A percentile compares a stretch with the other conserved stretches of the same genome.
phyloP scores from a whole-genome alignment of 2,797 vertebrate species.

The Melanotaenia trifasciata region DNA sequence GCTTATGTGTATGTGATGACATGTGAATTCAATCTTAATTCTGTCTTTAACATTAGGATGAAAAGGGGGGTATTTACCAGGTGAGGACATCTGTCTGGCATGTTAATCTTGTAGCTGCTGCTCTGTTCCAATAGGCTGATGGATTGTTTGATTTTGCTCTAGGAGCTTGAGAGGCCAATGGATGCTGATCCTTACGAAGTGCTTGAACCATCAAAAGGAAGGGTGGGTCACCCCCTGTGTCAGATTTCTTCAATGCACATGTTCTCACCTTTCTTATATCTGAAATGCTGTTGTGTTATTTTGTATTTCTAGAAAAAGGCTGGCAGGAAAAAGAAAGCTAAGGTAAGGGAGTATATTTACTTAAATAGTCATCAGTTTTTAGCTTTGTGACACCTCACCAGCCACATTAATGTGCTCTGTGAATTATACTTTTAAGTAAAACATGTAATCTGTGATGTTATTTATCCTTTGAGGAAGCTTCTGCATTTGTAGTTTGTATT shows the following conservation, averaged over 20 bases:
- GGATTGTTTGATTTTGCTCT: neutral
- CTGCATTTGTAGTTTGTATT: neutral
- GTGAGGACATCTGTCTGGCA: slow-evolving; percentile 24
- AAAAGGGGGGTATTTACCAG: slow-evolving; percentile 41
- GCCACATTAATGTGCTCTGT: too few relatives aligned
- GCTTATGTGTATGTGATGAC: neutral
- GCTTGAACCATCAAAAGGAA: slow-evolving; percentile 42
- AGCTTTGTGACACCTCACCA: too few relatives aligned
- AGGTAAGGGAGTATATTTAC: slow-evolving; percentile 46
- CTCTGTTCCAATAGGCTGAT: neutral
- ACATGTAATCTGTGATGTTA: too few relatives aligned
- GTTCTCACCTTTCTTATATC: neutral
- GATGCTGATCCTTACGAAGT: slow-evolving; percentile 59
- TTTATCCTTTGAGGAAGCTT: too few relatives aligned
- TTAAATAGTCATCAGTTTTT: neutral
- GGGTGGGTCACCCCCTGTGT: slow-evolving; percentile 38
- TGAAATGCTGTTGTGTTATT: slow-evolving; percentile 1
- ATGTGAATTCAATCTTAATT: neutral
- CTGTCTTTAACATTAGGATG: slow-evolving; percentile 35
- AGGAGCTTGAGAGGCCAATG: slow-evolving; percentile 58
- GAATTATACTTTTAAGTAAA: too few relatives aligned
- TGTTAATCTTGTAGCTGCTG: neutral
- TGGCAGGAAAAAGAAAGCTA: slow-evolving; percentile 58
- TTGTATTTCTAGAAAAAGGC: slow-evolving; percentile 61
- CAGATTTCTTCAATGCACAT: neutral